Percentiles rank a stretch among this genome's conserved stretches.
Conservation (phyloP, 2,797 vertebrate genomes). For the Perdix hodgsoniae region DNA sequence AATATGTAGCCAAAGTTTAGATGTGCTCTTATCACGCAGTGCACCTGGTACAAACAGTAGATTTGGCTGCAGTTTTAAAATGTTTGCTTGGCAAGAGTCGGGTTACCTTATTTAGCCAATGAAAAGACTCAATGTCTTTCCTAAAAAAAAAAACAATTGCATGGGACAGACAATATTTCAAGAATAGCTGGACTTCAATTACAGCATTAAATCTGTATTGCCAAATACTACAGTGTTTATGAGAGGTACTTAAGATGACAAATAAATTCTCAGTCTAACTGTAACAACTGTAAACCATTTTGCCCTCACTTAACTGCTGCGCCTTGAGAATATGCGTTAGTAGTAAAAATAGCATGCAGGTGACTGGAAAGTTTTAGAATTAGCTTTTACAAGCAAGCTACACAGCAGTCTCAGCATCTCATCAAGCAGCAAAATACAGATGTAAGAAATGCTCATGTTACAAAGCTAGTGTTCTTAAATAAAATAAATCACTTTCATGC, state of each 20-base stretch:
- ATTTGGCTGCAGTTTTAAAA: slow-evolving; percentile 31
- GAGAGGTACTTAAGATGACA: neutral
- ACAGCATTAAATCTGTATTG: neutral
- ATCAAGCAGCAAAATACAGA: slow-evolving; percentile 7
- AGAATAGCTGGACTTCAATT: neutral
- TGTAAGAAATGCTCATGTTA: neutral
- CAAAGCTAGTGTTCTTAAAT: slow-evolving; percentile 4
- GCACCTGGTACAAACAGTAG: neutral
- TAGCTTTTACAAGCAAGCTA: slow-evolving; percentile 49
- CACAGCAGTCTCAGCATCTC: slow-evolving; percentile 45
- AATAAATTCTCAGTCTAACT: neutral
- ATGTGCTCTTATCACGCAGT: neutral
- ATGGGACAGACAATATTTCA: neutral
- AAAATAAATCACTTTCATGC: neutral
- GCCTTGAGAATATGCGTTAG: slow-evolving; percentile 10
- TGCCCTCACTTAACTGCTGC: neutral
- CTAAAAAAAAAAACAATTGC: neutral
- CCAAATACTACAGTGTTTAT: neutral
- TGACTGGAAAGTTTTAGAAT: slow-evolving; percentile 34
- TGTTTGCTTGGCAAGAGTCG: neutral
- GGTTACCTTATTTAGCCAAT: neutral
- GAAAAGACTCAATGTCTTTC: neutral
- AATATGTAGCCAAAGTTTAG: slow-evolving; percentile 1
- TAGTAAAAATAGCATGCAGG: slow-evolving; percentile 50
- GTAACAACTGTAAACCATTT: neutral